phyloP scores from a whole-genome alignment of 2,113 vertebrate species.

The Carollia perspicillata region DNA sequence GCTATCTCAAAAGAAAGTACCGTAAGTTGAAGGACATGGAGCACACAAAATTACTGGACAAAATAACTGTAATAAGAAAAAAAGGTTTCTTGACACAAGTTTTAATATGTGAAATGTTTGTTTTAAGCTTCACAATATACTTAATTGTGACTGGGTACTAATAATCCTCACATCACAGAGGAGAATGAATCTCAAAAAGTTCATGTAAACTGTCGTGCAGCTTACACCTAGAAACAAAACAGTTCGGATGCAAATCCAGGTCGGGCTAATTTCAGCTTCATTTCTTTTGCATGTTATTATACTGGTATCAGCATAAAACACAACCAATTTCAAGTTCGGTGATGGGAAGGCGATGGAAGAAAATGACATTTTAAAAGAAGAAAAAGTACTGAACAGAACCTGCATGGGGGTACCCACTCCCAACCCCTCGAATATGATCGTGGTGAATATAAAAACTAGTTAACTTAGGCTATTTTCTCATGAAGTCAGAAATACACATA shows the following conservation, averaged over 20 bases:
- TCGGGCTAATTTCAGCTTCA: neutral
- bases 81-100: neutral
- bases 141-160: neutral
- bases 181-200: neutral
- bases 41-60: neutral
- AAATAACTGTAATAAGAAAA: neutral
- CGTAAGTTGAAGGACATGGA: neutral
- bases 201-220: neutral
- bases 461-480: neutral
- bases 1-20: neutral
- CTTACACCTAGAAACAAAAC: neutral
- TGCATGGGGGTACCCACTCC: neutral
- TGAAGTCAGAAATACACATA: neutral
- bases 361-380: slow-evolving; percentile 14
- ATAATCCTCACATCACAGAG: neutral
- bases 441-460: neutral
- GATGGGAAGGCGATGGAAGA: neutral
- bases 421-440: neutral
- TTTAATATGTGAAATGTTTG: neutral
- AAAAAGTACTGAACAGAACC: neutral
- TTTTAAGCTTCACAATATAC: neutral
- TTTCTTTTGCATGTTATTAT: neutral
- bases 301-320: neutral
- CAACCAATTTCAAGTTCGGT: slow-evolving; percentile 21
- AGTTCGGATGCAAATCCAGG: neutral